Evolutionary conservation across 2,797 vertebrate genomes (phyloP), one percentile per base, ranked within the genome.

Genomic region (Premnoplex brunnescens): DNA sequence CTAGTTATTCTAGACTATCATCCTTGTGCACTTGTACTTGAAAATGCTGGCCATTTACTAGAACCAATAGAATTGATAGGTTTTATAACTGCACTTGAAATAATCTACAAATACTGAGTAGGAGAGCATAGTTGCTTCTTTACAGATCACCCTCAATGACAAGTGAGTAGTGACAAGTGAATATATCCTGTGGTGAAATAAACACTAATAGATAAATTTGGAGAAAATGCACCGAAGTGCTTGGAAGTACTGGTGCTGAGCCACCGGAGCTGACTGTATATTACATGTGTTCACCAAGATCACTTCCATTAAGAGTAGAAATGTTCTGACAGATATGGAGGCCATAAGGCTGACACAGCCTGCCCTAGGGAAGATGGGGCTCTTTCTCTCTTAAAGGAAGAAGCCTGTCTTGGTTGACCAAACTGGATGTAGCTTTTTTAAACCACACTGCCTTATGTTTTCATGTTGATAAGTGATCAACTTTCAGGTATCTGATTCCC

Each of bases 391-490:
- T 41, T 72, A 39, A 73, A 78, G 62, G 19, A 55, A 56, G 44
- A 71, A 63, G 18, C 32, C 32, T 74, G 15, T 81, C 49, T 78
- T 60, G 6, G 9, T 54, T 48, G 44, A 51, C 37, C 14, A 46
- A 67, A 34, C 19, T 74, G 60, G 27, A 41, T 92, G 28, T 67
- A 67, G 19, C 39, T 62, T 44, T 68, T 41, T 64, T 41, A 58
- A 69, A 63, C 11, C 6, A 56, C 48, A 22, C 62, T 88, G 27
- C 12, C 51, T 67, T 55, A 77, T 8, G 3, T 39, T 54, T 68
- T 64, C 0, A 0, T 91, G 30, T 37, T 10, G 3, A 1, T 64
- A 75, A 62, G 39, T 34, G 1, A 66, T 54, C 15, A 62, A 4
- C n/a, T 94, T 78, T 12, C 7, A 54, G 36, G 6, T 48, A 6